Evolutionary conservation across 2,113 vertebrate species (phyloP), one percentile per base, ranked within the genome.

Genomic region (Paratilapia polleni): DNA sequence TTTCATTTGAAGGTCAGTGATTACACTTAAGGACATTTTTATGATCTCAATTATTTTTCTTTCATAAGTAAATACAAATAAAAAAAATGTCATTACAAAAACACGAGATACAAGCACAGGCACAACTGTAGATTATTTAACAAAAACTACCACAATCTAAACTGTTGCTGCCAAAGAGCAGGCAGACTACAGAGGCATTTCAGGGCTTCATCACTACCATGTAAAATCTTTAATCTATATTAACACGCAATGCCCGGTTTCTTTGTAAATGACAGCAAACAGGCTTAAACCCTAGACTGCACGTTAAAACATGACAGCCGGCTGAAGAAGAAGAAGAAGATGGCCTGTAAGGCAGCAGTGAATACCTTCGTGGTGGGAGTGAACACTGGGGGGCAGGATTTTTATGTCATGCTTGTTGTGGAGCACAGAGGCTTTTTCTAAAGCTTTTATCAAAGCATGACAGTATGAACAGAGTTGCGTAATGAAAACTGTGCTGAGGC

Each of bases 331-430:
- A 80, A 49, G 83, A 68, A 63, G 66, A 54, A 58, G 66, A 26
- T 54, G 54, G 82, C 47, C 66, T 58, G 66, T 56, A 20, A 85
- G 47, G 73, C 43, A 41, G 52, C 59, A 10, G 58, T 59, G 63
- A 82, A 80, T 52, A 83, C 73, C 28, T 79, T 36, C 56, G 20
- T 43, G 85, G 82, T 87, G 82, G 85, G 88, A 89, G 86, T 83
- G 77, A 84, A 89, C 85, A 89, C 86, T 83, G 78, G 83, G 81
- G 87, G 89, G 89, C 89, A 88, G 91, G 78, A 89, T 90, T 87
- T 92, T 80, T 64, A 85, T 80, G 81, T 84, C 88, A 88, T 85
- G 80, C 84, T 90, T 81, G 58, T 85, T 84, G 74, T 47, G 6
- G 59, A 62, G 61, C 5, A 83, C 36, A 81, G 79, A 89, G 11